Evolutionary conservation across 2,113 vertebrate genomes (phyloP).

Genomic region (Sterrhoptilus dennistouni): DNA sequence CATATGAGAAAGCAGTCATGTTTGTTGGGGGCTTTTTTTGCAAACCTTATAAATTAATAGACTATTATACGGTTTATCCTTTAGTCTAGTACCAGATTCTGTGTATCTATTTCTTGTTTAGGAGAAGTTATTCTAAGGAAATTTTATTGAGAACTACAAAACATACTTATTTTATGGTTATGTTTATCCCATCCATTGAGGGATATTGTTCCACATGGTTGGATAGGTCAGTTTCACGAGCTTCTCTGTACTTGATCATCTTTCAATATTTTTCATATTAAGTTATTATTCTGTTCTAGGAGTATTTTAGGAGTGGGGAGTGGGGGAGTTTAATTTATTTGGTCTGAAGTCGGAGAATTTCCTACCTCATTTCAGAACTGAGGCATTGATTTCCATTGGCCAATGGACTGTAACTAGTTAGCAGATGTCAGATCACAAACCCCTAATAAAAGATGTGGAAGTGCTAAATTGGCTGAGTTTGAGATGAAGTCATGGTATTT

Average conservation of each 20-base stretch:
- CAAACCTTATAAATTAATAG: background rate
- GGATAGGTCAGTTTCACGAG: background rate
- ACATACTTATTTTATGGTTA: background rate
- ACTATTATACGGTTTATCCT: background rate
- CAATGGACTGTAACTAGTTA: background rate
- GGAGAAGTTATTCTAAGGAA: background rate
- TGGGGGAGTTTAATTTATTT: background rate
- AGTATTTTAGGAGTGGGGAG: background rate
- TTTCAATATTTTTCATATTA: background rate
- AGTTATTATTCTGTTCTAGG: background rate
- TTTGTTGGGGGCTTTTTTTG: background rate
- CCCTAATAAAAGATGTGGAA: background rate
- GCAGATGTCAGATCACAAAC: background rate
- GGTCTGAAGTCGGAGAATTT: background rate
- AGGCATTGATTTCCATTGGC: background rate
- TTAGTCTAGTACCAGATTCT: background rate
- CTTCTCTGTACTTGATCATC: background rate
- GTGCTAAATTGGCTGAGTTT: conserved; percentile 4
- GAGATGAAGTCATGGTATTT: conserved; percentile 16
- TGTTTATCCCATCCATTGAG: background rate
- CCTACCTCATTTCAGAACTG: background rate
- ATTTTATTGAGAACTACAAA: background rate
- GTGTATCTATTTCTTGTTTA: background rate
- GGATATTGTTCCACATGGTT: background rate
- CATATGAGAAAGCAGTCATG: background rate